phyloP scores from a whole-genome alignment of 2,888 invertebrate genomes.

The Drosophila maculinotata region DNA sequence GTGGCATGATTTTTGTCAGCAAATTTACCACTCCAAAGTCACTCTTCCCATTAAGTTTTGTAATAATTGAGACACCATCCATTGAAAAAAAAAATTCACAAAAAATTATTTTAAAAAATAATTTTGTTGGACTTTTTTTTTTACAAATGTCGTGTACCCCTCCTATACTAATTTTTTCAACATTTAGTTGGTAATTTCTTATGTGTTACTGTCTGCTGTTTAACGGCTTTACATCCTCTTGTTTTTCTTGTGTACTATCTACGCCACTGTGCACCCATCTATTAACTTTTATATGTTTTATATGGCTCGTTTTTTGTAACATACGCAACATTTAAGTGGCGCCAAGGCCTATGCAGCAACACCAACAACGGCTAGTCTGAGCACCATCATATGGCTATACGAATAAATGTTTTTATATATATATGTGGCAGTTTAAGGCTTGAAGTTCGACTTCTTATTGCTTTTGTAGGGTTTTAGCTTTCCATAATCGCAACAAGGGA shows the following conservation, averaged over 20 bases:
- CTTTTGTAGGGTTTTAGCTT: conserved; percentile 40
- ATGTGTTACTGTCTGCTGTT: background rate
- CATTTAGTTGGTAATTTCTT: too few relatives aligned
- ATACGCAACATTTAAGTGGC: conserved; percentile 77
- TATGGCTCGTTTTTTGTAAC: conserved; percentile 57
- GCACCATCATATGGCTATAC: conserved; percentile 60
- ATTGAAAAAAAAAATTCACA: too few relatives aligned
- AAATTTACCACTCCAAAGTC: too few relatives aligned
- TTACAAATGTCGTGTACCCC: too few relatives aligned
- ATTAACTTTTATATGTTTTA: conserved; percentile 60
- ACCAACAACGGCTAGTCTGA: conserved; percentile 46
- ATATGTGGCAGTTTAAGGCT: conserved; percentile 5
- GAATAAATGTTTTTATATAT: background rate
- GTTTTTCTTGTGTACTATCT: background rate
- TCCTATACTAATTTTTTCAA: too few relatives aligned
- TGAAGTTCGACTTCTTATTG: conserved; percentile 39
- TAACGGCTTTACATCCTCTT: background rate
- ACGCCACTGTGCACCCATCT: conserved; percentile 41
- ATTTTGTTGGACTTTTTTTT: too few relatives aligned
- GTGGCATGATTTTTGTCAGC: too few relatives aligned
- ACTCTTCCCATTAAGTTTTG: too few relatives aligned
- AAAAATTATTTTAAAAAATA: too few relatives aligned
- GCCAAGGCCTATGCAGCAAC: conserved; percentile 55
- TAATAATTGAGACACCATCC: too few relatives aligned
- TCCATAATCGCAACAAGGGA: conserved; percentile 44